phyloP scores from a whole-genome alignment of 2,888 invertebrate species.

The Morinoia aosen region DNA sequence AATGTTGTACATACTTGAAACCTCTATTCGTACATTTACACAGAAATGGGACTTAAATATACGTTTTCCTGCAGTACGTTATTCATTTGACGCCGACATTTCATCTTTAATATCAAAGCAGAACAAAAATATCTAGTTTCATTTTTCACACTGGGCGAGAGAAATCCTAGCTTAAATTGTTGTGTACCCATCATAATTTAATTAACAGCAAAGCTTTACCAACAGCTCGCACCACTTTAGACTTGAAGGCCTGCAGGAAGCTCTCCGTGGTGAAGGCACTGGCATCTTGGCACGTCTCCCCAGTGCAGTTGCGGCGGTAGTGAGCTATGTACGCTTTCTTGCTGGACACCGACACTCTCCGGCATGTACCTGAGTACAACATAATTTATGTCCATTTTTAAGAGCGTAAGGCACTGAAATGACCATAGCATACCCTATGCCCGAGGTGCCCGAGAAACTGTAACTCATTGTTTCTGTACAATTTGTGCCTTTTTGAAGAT shows the following conservation, averaged over 20 bases:
- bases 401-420: not conserved
- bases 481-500: no score
- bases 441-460: no score
- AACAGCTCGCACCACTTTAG: not conserved
- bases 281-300: not conserved
- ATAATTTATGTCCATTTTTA: not conserved
- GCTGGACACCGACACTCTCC: not conserved
- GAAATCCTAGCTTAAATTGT: not conserved
- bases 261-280: not conserved
- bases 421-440: no score
- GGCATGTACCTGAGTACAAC: not conserved
- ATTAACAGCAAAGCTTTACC: not conserved
- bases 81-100: not conserved
- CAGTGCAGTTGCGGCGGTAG: slow-evolving; percentile 39
- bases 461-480: no score
- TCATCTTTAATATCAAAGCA: not conserved
- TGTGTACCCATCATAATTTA: not conserved
- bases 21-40: not conserved
- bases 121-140: no score
- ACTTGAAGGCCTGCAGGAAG: not conserved
- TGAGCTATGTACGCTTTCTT: slow-evolving; percentile 38
- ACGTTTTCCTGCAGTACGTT: not conserved
- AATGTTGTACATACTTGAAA: not conserved
- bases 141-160: no score
- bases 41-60: not conserved